Percentiles rank a stretch among this genome's conserved stretches.
Evolutionary conservation across 2,113 vertebrate genomes (phyloP).

Genomic region (Pelecanus crispus): DNA sequence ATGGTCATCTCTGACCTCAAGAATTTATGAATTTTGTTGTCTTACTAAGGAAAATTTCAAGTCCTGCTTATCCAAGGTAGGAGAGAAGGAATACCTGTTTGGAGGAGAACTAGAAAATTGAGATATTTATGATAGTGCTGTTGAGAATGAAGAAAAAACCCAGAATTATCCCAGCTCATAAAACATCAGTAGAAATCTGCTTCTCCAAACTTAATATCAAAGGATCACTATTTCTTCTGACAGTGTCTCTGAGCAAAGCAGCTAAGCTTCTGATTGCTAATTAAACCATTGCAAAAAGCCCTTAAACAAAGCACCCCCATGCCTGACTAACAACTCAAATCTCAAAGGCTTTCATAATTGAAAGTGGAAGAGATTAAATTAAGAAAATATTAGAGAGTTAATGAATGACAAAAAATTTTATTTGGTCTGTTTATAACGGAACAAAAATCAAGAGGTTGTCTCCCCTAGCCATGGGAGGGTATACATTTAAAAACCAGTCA

Average conservation of each 20-base stretch:
- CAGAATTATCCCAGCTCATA: neutral
- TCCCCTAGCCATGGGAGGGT: neutral
- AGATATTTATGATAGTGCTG: neutral
- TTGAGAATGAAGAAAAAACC: neutral
- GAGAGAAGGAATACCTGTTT: neutral
- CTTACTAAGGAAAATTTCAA: neutral
- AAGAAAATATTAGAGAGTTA: conserved; percentile 43
- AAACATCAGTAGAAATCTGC: neutral
- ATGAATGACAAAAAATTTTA: conserved; percentile 22
- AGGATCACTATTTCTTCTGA: conserved; percentile 14
- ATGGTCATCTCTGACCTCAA: neutral
- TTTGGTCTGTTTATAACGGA: conserved; percentile 34
- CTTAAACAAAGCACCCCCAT: conserved; percentile 25
- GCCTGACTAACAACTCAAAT: conserved; percentile 45
- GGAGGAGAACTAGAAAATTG: neutral
- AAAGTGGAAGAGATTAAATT: conserved; percentile 50
- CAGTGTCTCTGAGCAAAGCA: conserved; percentile 18
- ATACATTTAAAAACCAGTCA: neutral
- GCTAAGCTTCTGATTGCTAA: conserved; percentile 52
- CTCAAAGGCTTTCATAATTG: conserved; percentile 59
- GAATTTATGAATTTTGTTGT: neutral
- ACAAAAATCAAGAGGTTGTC: neutral
- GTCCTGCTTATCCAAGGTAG: neutral
- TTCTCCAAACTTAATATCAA: conserved; percentile 35
- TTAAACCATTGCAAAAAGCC: conserved; percentile 49